Conservation (phyloP, 1,140 invertebrate genomes). For the Vanessa tameamea region DNA sequence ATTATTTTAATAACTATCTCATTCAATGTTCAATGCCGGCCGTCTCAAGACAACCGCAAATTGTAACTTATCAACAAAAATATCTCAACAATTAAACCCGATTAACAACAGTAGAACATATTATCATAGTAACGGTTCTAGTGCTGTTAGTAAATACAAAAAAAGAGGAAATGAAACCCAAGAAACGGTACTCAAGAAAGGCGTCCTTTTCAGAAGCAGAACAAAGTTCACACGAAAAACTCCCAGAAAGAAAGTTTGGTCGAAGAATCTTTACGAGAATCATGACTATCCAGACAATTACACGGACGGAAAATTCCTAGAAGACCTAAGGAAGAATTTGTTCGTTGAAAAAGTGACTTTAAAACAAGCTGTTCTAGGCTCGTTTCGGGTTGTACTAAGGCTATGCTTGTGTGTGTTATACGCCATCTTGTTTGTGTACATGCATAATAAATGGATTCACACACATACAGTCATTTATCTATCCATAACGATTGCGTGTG, state of each 20-base stretch:
- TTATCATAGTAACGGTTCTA: neutral
- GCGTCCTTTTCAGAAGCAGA: conserved; percentile 69
- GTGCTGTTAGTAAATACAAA: neutral
- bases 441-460: conserved; percentile 85
- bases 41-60: too few species aligned
- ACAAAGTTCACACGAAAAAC: conserved; percentile 52
- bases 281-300: conserved; percentile 95
- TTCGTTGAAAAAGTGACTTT: conserved; percentile 87
- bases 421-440: conserved; percentile 86
- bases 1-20: too few species aligned
- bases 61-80: neutral
- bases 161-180: neutral
- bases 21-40: too few species aligned
- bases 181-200: conserved; percentile 39
- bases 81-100: neutral
- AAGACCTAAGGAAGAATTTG: conserved; percentile 92
- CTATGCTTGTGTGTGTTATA: conserved; percentile 89
- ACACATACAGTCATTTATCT: conserved; percentile 83
- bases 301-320: conserved; percentile 91
- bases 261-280: conserved; percentile 94
- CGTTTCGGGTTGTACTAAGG: conserved; percentile 87
- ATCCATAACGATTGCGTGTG: conserved; percentile 79
- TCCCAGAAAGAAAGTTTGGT: conserved; percentile 83
- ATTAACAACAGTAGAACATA: neutral
- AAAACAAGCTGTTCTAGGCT: conserved; percentile 85